phyloP scores from a whole-genome alignment of 1,140 invertebrate species.

The Nephila pilipes region DNA sequence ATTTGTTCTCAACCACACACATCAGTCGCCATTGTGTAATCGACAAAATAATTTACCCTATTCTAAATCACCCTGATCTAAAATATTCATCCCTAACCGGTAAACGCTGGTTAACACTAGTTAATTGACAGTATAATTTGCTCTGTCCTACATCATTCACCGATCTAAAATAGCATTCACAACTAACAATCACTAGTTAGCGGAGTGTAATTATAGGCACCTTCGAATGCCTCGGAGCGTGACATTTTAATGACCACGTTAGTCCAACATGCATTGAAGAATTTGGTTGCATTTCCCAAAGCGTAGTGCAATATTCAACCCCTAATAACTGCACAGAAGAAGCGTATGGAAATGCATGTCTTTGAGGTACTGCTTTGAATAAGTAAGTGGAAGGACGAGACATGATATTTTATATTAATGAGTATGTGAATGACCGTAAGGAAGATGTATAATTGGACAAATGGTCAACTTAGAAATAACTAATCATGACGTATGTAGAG shows the following conservation, averaged over 20 bases:
- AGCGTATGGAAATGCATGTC: slow-evolving; percentile 5
- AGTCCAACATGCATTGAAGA: neutral
- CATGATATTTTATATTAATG: neutral
- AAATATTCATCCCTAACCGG: neutral
- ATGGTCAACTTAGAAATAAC: neutral
- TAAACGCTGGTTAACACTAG: neutral
- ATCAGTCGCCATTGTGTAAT: too few relatives aligned
- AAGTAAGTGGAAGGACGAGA: neutral
- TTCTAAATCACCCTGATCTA: neutral
- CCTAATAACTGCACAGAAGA: neutral
- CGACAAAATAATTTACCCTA: neutral
- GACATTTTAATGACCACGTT: slow-evolving; percentile 1
- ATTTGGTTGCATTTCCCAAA: neutral
- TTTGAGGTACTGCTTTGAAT: neutral
- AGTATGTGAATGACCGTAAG: neutral
- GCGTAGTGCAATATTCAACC: neutral
- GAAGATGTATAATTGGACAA: neutral
- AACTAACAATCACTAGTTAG: neutral
- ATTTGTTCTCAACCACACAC: too few relatives aligned
- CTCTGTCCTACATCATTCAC: neutral
- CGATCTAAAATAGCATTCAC: neutral
- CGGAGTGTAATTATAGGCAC: neutral
- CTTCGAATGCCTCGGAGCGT: neutral
- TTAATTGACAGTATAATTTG: neutral
- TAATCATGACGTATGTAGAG: slow-evolving; percentile 2